These are phyloP conservation scores for Gobius niger DNA, from an alignment of 2,113 vertebrate species.

Conservation along the genomic window DNA sequence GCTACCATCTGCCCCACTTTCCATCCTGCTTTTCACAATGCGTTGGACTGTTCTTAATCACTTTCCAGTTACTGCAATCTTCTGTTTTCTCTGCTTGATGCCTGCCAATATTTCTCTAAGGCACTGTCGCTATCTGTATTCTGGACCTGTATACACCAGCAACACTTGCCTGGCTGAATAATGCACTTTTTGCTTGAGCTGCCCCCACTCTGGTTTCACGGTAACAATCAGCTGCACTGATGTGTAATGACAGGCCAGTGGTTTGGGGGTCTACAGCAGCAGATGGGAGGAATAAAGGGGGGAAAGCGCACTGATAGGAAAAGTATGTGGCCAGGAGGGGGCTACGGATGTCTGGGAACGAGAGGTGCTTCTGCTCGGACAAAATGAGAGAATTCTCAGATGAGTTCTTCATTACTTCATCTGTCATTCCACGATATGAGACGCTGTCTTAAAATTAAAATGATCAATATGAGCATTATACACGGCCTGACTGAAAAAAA, in stretches of 20 bases:
- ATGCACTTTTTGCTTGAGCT: constrained; percentile 27
- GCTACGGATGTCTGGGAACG: constrained; percentile 74
- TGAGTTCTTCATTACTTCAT: constrained; percentile 21
- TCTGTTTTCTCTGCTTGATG: too few species aligned
- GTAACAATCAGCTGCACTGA: constrained; percentile 55
- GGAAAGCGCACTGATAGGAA: constrained; percentile 15
- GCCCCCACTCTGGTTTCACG: constrained; percentile 20
- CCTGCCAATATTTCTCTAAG: too few species aligned
- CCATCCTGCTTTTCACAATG: too few species aligned
- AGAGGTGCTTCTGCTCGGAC: constrained; percentile 19
- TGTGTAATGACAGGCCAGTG: constrained; percentile 54
- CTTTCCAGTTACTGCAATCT: too few species aligned
- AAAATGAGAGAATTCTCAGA: constrained; percentile 32
- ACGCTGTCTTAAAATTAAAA: too few species aligned
- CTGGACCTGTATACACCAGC: background rate
- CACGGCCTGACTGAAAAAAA: too few species aligned
- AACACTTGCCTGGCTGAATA: constrained; percentile 1
- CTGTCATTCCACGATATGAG: too few species aligned
- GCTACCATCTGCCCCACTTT: too few species aligned
- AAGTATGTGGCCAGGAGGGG: constrained; percentile 71
- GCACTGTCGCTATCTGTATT: background rate
- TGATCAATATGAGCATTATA: too few species aligned
- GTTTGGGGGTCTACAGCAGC: constrained; percentile 21
- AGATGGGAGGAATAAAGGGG: constrained; percentile 42
- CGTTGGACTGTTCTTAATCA: too few species aligned